Percentiles rank a stretch among this genome's conserved stretches.
Evolutionary conservation across 1,140 invertebrate species (phyloP).

Genomic region (Drosophila miranda): DNA sequence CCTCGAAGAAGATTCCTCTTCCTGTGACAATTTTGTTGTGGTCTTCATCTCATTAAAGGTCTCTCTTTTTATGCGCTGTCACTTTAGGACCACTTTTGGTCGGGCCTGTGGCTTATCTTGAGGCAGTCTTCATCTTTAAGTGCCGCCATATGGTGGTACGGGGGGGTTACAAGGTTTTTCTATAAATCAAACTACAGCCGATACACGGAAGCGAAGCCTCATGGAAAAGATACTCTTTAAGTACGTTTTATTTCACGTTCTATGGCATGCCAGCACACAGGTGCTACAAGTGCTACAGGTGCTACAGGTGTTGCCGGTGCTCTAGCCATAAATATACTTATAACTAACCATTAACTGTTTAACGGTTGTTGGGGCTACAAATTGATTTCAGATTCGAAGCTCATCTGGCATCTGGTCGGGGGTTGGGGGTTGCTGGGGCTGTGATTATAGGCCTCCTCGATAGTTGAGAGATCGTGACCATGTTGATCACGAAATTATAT

Average conservation of each 20-base stretch:
- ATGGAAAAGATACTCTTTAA: conserved; percentile 32
- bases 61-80: conserved; percentile 45
- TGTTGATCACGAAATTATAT: too few relatives aligned
- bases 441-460: not conserved
- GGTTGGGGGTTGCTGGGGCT: too few relatives aligned
- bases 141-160: conserved; percentile 45
- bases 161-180: conserved; percentile 37
- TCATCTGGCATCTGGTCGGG: too few relatives aligned
- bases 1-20: too few relatives aligned
- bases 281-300: too few relatives aligned
- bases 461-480: not conserved
- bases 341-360: conserved; percentile 26
- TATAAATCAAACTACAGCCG: conserved; percentile 65
- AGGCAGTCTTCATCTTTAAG: conserved; percentile 29
- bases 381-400: too few relatives aligned
- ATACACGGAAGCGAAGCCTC: conserved; percentile 4
- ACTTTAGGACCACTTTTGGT: conserved; percentile 54
- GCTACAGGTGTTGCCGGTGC: conserved; percentile 17
- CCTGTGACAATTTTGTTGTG: conserved; percentile 48
- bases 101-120: conserved; percentile 42
- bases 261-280: not conserved
- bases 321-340: not conserved
- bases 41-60: conserved; percentile 52
- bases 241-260: conserved; percentile 32
- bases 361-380: conserved; percentile 2